phyloP scores from a whole-genome alignment of 2,113 vertebrate genomes.

The Xiphias gladius region DNA sequence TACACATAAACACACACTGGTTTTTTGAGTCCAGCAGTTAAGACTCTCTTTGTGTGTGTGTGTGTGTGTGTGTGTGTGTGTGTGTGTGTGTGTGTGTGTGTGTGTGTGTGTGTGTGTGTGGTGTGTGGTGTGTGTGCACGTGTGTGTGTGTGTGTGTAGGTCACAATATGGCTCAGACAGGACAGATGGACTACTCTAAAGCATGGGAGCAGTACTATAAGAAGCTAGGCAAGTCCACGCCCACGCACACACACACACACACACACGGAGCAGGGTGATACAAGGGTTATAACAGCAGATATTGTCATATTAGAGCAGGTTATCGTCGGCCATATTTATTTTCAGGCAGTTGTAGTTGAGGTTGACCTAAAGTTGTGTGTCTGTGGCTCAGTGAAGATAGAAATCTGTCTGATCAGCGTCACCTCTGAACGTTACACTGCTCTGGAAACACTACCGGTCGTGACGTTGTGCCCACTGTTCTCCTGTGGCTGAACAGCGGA shows the following conservation, averaged over 20 bases:
- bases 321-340: no score
- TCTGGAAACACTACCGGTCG: no score
- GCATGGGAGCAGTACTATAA: constrained; percentile 71
- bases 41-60: constrained; percentile 29
- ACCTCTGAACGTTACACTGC: no score
- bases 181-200: constrained; percentile 78
- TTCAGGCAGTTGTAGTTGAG: no score
- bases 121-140: no score
- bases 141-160: constrained; percentile 70
- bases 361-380: no score
- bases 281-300: background rate
- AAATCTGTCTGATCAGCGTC: no score
- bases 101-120: no score
- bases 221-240: constrained; percentile 64
- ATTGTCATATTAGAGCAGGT: no score
- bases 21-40: background rate
- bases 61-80: constrained; percentile 60
- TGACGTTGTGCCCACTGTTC: no score
- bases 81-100: constrained; percentile 45
- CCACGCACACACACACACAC: constrained; percentile 9
- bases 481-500: no score
- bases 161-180: constrained; percentile 68
- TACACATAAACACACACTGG: background rate
- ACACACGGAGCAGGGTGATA: background rate
- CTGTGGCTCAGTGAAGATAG: no score